Evolutionary conservation across 2,797 vertebrate species (phyloP).

Genomic region (Miichthys miiuy): DNA sequence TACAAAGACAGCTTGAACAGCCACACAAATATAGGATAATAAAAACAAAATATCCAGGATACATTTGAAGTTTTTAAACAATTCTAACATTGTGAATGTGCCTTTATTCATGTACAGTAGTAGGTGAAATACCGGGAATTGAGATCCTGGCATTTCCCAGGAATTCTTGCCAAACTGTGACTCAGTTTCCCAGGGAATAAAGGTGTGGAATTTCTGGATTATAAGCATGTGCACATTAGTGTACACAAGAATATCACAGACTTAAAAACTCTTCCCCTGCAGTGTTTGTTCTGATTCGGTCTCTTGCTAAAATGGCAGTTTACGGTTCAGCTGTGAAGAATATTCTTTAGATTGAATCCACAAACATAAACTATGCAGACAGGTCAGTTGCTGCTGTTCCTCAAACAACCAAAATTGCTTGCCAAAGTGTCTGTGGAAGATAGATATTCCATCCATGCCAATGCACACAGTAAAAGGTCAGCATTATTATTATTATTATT

Average conservation of each 20-base stretch:
- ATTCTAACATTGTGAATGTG: not conserved
- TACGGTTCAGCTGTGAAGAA: not conserved
- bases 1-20: not conserved
- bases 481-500: not conserved
- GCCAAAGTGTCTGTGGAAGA: not conserved
- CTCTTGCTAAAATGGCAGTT: not conserved
- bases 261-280: not conserved
- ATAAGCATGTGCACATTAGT: not conserved
- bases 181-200: not conserved
- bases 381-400: not conserved
- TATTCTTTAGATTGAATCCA: not conserved
- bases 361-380: not conserved
- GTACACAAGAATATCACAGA: not conserved
- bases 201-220: not conserved
- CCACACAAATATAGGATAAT: not conserved
- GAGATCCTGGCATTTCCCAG: not conserved
- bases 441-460: not conserved
- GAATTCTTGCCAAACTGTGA: not conserved
- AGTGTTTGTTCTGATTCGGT: not conserved
- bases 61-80: not conserved
- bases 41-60: not conserved
- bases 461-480: not conserved
- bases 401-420: not conserved
- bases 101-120: not conserved
- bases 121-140: not conserved